Evolutionary conservation across 2,888 invertebrate genomes (phyloP), one percentile per base, ranked within the genome.

Genomic region (Celastrina argiolus): DNA sequence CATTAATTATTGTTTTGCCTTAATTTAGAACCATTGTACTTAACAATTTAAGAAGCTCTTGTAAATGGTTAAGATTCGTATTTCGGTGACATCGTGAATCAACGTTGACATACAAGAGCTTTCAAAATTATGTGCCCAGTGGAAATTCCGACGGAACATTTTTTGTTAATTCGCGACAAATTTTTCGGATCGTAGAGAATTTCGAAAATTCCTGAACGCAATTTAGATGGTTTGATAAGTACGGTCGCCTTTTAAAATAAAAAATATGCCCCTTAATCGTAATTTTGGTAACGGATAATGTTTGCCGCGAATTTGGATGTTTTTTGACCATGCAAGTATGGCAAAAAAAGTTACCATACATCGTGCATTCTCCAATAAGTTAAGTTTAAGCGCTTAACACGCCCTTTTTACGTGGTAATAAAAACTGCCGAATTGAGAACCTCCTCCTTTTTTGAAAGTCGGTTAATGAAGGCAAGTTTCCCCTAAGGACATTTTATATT

Each of bases 161-260:
- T 51, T 51, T 51, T 51, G 22, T 51, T 51, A 51, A 51, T 51
- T 45, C 51, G 51, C 51, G 51, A 51, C 51, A 51, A 51, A 51
- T 51, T 51, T 51, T 51, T 51, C 26, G 51, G 26, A 51, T 26
- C 51, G 22, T 10, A 22, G 51, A 12, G 51, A 51, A 51, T 51
- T 51, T 51, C 5, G 22, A 51, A 51, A 22, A 51, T 51, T 51
- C 26, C 51, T 26, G 51, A 22, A 51, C 51, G 51, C 51, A 51
- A 51, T 51, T 51, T 51, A 51, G 51, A 51, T 51, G 22, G 51
- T 51, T 51, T 51, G 51, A 51, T 51, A 51, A 12, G 22, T 51
- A 26, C 14, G n/a, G n/a, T 51, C 22, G 22, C 12, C 51, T 26
- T 36, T 51, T 51, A 51, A 51, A n/a, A n/a, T n/a, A n/a, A n/a